Evolutionary conservation across 35 echinoderm and acorn worm species (phyloP).

Genomic region (Heliocidaris erythrogramma): DNA sequence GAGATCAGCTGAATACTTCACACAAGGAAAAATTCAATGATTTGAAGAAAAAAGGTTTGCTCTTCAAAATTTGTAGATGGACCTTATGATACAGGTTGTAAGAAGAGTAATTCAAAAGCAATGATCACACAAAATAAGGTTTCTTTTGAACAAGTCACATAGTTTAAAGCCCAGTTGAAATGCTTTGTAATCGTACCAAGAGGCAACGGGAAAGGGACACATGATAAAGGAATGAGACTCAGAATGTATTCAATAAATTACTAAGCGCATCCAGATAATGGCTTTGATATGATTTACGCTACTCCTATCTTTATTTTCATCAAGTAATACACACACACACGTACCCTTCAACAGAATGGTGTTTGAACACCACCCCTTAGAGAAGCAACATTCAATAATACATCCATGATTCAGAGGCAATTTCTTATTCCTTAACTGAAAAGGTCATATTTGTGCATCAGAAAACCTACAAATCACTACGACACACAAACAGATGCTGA

Average conservation of each 20-base stretch:
- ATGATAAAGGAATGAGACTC: not conserved
- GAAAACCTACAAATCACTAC: not conserved
- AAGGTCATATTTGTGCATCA: not conserved
- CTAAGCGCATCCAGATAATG: not conserved
- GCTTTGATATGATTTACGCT: not conserved
- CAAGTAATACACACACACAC: conserved; percentile 12
- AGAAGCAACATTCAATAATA: not conserved
- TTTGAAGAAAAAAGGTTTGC: not conserved
- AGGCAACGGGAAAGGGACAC: not conserved
- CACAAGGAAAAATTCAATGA: not conserved
- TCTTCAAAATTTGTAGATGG: not conserved
- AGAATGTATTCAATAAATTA: not conserved
- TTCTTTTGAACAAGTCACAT: not conserved
- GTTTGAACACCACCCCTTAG: not conserved
- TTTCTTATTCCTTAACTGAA: not conserved
- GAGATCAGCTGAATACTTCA: not conserved
- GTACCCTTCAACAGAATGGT: not conserved
- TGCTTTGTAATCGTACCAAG: not conserved
- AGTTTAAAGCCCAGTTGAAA: not conserved
- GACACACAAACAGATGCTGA: not conserved
- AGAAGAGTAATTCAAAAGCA: not conserved
- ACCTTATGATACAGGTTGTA: not conserved
- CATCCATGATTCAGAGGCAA: not conserved
- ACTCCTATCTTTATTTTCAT: not conserved
- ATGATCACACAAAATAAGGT: not conserved